Evolutionary conservation across 2,797 vertebrate species (phyloP).

Genomic region (Oreochromis mossambicus): DNA sequence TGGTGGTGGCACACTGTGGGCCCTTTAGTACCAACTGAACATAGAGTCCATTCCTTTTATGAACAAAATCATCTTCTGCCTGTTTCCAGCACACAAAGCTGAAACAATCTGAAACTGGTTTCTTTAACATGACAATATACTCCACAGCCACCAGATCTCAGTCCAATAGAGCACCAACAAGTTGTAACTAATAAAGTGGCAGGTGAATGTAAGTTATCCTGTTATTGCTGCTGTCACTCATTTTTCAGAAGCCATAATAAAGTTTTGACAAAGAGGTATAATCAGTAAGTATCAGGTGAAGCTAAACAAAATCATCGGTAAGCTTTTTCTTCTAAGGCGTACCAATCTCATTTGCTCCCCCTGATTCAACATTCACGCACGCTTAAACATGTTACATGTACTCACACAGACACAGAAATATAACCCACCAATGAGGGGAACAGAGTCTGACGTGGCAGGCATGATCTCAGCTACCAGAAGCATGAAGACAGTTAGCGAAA

Average conservation of each 20-base stretch:
- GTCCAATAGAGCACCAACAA: background rate
- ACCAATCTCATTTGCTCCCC: background rate
- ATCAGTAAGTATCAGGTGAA: background rate
- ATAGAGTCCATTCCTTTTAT: background rate
- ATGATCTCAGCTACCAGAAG: constrained; percentile 94
- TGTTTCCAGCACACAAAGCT: background rate
- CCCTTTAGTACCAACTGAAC: background rate
- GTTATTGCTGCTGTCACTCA: background rate
- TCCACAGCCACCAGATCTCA: background rate
- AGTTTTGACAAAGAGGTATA: background rate
- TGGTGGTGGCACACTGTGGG: background rate
- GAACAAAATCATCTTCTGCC: background rate
- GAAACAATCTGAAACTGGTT: background rate
- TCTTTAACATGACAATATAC: background rate
- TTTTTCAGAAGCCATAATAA: background rate
- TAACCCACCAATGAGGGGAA: constrained; percentile 86
- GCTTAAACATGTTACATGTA: background rate
- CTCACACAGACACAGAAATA: background rate
- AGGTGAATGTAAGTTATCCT: background rate
- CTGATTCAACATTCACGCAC: background rate
- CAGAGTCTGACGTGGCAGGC: constrained; percentile 91
- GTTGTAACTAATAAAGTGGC: background rate
- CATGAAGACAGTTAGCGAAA: constrained; percentile 92
- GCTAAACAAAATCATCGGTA: background rate
- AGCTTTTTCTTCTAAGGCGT: background rate